A percentile compares a stretch with the other conserved stretches of the same genome.
These are phyloP conservation scores for Steinernema carpocapsae DNA, from an alignment of 2,888 invertebrate genomes.

Conservation along the genomic window DNA sequence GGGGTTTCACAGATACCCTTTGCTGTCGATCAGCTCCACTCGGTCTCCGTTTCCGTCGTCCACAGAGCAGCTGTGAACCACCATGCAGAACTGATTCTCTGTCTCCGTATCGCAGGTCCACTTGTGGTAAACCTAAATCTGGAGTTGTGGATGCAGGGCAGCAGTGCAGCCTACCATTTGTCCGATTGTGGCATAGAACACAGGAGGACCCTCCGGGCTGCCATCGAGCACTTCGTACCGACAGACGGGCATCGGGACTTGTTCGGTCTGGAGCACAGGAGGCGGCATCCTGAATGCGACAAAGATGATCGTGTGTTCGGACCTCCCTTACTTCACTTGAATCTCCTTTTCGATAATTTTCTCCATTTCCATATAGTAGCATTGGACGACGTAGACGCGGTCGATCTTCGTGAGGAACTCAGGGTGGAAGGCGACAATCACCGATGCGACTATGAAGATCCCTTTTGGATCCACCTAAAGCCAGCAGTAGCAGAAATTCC, in stretches of 20 bases:
- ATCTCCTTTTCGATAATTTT: constrained; percentile 59
- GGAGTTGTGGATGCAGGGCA: neutral
- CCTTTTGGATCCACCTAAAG: constrained; percentile 61
- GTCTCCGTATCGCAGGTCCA: constrained; percentile 67
- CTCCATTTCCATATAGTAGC: constrained; percentile 68
- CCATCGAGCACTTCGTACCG: constrained; percentile 67
- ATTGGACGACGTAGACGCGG: constrained; percentile 63
- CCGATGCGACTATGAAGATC: constrained; percentile 58
- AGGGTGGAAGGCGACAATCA: constrained; percentile 66
- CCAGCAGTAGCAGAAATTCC: too few species aligned
- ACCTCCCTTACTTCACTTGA: constrained; percentile 56
- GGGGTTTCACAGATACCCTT: constrained; percentile 52
- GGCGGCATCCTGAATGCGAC: constrained; percentile 60
- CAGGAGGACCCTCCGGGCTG: constrained; percentile 65
- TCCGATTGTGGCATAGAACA: constrained; percentile 64
- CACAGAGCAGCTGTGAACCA: constrained; percentile 66
- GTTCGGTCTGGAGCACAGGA: constrained; percentile 63
- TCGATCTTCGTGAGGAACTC: constrained; percentile 65
- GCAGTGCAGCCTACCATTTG: constrained; percentile 55
- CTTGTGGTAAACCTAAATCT: constrained; percentile 63
- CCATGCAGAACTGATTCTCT: constrained; percentile 66
- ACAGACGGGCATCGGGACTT: constrained; percentile 67
- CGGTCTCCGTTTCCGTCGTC: constrained; percentile 67
- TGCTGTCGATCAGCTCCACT: constrained; percentile 62
- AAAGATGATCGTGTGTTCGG: too few species aligned